phyloP scores from a whole-genome alignment of 2,113 vertebrate species.

The Suricata suricatta region DNA sequence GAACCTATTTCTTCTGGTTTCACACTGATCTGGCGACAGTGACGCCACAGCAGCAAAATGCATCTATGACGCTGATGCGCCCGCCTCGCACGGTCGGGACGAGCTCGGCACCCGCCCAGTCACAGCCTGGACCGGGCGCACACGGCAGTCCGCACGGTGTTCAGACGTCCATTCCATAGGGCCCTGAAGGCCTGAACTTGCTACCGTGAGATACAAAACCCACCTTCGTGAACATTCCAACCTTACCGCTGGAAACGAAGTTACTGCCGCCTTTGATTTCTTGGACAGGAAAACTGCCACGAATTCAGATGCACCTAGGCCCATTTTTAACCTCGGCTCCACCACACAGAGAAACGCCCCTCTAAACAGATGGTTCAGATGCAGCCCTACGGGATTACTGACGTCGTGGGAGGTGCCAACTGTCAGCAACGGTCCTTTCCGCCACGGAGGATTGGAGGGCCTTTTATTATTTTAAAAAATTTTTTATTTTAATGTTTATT shows the following conservation, averaged over 20 bases:
- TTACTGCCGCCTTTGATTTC: neutral
- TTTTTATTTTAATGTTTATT: too few species aligned
- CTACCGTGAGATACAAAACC: neutral
- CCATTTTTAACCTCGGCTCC: neutral
- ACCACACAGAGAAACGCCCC: neutral
- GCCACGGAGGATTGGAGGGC: neutral
- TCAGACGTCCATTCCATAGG: neutral
- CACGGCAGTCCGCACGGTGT: neutral
- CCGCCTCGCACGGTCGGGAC: neutral
- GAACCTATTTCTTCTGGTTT: neutral
- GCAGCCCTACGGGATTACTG: neutral
- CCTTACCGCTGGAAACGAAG: neutral
- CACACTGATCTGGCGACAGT: neutral
- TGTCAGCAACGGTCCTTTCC: neutral
- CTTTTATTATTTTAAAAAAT: too few species aligned
- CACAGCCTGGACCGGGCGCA: neutral
- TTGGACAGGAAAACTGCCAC: neutral
- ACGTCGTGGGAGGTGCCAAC: fast-evolving
- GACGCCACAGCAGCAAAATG: neutral
- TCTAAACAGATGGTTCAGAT: neutral
- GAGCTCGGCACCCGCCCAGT: neutral
- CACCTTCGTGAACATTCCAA: neutral
- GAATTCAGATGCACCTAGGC: neutral
- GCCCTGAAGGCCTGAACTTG: neutral
- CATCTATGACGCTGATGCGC: neutral